Evolutionary conservation across 2,113 vertebrate species (phyloP), one percentile per base, ranked within the genome.

Genomic region (Cebus imitator): DNA sequence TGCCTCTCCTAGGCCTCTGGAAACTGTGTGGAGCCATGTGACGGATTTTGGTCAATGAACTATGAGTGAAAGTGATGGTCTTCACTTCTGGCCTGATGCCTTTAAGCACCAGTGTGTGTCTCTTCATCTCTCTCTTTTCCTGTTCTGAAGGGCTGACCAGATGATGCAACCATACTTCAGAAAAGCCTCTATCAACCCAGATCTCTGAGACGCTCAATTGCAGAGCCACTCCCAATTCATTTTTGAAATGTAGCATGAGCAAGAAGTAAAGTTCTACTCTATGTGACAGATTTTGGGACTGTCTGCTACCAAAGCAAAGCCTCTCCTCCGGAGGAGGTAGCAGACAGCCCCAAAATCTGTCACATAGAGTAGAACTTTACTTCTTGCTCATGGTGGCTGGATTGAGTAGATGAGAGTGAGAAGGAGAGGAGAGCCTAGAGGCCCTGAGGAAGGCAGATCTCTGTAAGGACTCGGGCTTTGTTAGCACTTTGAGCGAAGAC

Each of bases 221-320:
- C 6, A 73, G 66, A 72, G 11, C 10, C 9, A 6, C 50, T 76
- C 40, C 55, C 68, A 35, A 1, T 83, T 96, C 32, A 78, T 20
- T 64, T 35, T 48, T 45, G 50, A 90, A 9, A 7, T 6, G 14
- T 52, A 18, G 64, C 27, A 55, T 32, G 30, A 73, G 20, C 40
- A 57, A 87, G 21, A 84, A 50, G 12, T 58, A 40, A 81, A 80
- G 30, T 52, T 40, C 73, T 81, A 8, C 32, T 75, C 32, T 66
- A 40, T 23, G 50, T 52, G 45, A 20, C 35, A 35, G 68, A 40
- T 40, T 79, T 80, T 57, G 80, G 21, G 27, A 9, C 70, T 72
- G 16, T 79, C 80, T 85, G 18, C 55, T 86, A 16, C 14, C n/a
- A 82, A 66, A 89, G 12, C 32, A 79, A 84, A 96, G 45, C 11